Conservation (phyloP, 2,888 invertebrate genomes). For the Patella caerulea region DNA sequence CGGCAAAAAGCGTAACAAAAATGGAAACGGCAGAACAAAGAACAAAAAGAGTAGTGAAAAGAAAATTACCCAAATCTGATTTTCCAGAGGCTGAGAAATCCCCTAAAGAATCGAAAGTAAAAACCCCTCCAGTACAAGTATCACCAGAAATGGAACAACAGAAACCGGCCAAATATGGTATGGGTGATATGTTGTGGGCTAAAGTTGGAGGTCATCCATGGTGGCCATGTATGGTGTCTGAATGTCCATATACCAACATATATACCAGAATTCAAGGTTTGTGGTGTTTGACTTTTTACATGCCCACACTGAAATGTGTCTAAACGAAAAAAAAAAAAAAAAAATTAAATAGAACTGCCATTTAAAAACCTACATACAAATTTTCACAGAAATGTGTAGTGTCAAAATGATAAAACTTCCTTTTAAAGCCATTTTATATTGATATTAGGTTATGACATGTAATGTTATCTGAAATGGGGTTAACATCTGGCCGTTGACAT, state of each 20-base stretch:
- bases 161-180: slow-evolving; percentile 51
- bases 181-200: slow-evolving; percentile 88
- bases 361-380: no score
- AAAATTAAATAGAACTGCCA: no score
- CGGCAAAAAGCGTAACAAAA: slow-evolving; percentile 32
- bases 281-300: slow-evolving; percentile 18
- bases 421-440: no score
- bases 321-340: background rate
- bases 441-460: no score
- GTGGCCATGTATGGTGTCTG: slow-evolving; percentile 90
- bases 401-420: no score
- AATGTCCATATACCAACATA: slow-evolving; percentile 79
- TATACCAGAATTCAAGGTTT: slow-evolving; percentile 77
- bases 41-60: slow-evolving; percentile 28
- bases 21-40: background rate
- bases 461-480: no score
- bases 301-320: background rate
- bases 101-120: slow-evolving; percentile 34
- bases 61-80: slow-evolving; percentile 35
- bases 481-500: no score
- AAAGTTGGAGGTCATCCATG: slow-evolving; percentile 85
- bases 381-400: no score
- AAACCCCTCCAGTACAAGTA: slow-evolving; percentile 16
- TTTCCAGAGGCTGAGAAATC: slow-evolving; percentile 36
- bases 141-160: slow-evolving; percentile 22